A percentile compares a stretch with the other conserved stretches of the same genome.
These are phyloP conservation scores for Campoplex nolae DNA, from an alignment of 2,888 invertebrate genomes.

Conservation along the genomic window DNA sequence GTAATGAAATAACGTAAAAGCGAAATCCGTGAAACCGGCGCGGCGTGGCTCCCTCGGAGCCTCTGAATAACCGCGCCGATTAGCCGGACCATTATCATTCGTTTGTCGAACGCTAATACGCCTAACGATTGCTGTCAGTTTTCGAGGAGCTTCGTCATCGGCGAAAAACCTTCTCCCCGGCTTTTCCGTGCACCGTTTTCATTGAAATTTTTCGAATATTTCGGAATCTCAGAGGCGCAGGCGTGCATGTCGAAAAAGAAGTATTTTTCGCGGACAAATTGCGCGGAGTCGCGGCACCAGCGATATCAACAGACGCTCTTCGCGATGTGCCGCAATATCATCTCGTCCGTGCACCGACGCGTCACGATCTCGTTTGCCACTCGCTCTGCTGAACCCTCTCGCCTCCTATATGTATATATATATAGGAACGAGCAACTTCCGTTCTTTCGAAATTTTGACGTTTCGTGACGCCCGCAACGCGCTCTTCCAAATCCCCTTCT, in stretches of 20 bases:
- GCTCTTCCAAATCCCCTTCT: neutral
- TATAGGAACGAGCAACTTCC: slow-evolving; percentile 72
- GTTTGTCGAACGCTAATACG: neutral
- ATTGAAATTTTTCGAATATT: neutral
- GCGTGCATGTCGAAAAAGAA: slow-evolving; percentile 16
- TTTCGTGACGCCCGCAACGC: slow-evolving; percentile 75
- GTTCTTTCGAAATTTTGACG: slow-evolving; percentile 78
- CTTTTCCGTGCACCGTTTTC: neutral
- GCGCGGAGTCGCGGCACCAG: neutral
- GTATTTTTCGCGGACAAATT: slow-evolving; percentile 12
- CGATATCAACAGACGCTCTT: neutral
- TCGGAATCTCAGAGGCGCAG: too few relatives aligned
- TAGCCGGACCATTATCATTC: slow-evolving; percentile 25
- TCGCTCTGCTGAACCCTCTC: slow-evolving; percentile 27
- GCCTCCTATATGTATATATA: neutral
- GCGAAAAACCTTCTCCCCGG: too few relatives aligned
- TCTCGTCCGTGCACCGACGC: slow-evolving; percentile 73
- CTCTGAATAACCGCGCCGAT: slow-evolving; percentile 41
- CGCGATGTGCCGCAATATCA: slow-evolving; percentile 68
- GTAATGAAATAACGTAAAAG: slow-evolving; percentile 63
- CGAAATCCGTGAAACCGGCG: slow-evolving; percentile 32
- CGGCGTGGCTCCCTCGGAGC: neutral
- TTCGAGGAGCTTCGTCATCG: too few relatives aligned
- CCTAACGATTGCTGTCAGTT: too few relatives aligned
- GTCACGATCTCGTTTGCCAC: slow-evolving; percentile 77